Evolutionary conservation across 2,797 vertebrate genomes (phyloP).

Genomic region (Thunnus albacares): DNA sequence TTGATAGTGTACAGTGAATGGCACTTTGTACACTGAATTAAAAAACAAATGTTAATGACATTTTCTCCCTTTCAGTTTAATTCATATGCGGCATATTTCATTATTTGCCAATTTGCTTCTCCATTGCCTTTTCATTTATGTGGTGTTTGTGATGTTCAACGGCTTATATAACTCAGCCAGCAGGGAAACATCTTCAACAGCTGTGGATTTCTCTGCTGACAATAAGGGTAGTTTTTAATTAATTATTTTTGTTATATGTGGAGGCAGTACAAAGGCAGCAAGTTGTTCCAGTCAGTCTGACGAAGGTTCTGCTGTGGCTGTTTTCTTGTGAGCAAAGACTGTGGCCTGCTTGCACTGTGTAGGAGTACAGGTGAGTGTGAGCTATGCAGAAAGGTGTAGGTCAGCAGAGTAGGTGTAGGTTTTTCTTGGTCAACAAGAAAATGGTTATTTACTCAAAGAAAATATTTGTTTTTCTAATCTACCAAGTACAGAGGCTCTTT

Average conservation of each 20-base stretch:
- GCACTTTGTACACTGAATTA: neutral
- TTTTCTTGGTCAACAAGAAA: neutral
- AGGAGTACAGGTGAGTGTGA: conserved; percentile 3
- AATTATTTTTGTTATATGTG: conserved; percentile 20
- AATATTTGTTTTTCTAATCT: neutral
- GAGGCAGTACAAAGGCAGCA: neutral
- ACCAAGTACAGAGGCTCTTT: neutral
- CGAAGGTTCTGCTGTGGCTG: conserved; percentile 6
- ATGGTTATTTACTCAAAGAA: conserved; percentile 1
- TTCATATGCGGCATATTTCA: neutral
- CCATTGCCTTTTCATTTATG: neutral
- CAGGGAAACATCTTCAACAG: conserved; percentile 24
- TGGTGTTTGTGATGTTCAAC: conserved; percentile 11
- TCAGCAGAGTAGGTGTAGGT: neutral
- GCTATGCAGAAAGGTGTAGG: conserved; percentile 11
- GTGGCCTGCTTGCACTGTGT: conserved; percentile 15
- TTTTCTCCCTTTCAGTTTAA: neutral
- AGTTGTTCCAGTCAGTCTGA: conserved; percentile 4
- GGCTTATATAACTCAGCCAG: conserved; percentile 40
- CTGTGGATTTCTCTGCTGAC: conserved; percentile 28
- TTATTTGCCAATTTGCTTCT: neutral
- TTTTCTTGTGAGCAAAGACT: neutral
- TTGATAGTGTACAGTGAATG: neutral
- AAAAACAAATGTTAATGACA: neutral
- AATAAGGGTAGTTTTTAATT: conserved; percentile 17